Conservation (phyloP, 2,113 vertebrate genomes). For the Phycodurus eques region DNA sequence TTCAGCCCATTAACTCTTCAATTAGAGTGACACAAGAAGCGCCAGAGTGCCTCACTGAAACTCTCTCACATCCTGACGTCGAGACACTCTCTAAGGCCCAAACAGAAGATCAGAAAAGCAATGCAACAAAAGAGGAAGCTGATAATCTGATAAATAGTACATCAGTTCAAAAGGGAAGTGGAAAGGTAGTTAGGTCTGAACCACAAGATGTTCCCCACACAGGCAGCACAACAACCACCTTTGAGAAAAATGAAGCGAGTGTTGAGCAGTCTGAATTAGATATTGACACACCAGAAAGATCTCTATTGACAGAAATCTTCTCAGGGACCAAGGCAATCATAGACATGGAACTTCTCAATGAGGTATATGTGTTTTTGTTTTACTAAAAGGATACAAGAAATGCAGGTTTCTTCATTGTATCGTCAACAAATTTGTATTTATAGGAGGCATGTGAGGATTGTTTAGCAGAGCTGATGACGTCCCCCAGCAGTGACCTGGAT, state of each 20-base stretch:
- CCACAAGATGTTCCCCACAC: background rate
- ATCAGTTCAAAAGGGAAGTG: background rate
- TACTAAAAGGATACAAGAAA: background rate
- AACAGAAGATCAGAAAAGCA: background rate
- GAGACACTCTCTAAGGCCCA: background rate
- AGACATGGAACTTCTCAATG: slow-evolving; percentile 35
- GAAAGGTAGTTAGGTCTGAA: too few species aligned
- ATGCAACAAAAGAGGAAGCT: background rate
- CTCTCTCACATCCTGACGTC: background rate
- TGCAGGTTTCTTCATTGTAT: background rate
- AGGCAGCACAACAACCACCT: background rate
- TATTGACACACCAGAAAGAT: slow-evolving; percentile 24
- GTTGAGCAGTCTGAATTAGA: slow-evolving; percentile 1
- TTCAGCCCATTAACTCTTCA: background rate
- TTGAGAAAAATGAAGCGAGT: background rate
- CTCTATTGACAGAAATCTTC: slow-evolving; percentile 47
- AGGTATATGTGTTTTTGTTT: slow-evolving; percentile 46
- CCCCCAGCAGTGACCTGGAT: slow-evolving; percentile 46
- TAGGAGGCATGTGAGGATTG: slow-evolving; percentile 47
- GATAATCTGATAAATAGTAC: background rate
- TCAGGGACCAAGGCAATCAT: slow-evolving; percentile 43
- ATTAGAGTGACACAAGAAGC: background rate
- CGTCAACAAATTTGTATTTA: background rate
- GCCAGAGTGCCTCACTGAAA: background rate
- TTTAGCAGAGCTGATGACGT: slow-evolving; percentile 24